Conservation (phyloP, 2,797 vertebrate species). For the Thunnus albacares region DNA sequence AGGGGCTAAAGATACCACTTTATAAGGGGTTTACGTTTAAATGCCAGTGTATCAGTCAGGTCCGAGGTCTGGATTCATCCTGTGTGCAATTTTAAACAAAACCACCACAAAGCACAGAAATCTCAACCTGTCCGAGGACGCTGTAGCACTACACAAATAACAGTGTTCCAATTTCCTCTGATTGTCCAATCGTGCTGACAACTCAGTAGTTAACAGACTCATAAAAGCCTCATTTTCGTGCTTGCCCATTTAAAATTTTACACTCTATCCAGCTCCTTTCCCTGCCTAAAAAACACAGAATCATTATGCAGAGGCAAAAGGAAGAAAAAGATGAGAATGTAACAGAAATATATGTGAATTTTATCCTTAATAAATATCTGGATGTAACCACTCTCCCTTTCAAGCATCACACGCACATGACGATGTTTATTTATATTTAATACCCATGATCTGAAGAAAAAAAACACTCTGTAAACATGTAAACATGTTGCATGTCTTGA, state of each 20-base stretch:
- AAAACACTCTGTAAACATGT: not conserved
- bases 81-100: not conserved
- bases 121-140: not conserved
- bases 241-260: slow-evolving; percentile 15
- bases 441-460: not conserved
- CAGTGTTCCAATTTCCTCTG: slow-evolving; percentile 22
- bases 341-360: not conserved
- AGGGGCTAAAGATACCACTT: not conserved
- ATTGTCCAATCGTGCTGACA: slow-evolving; percentile 23
- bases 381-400: not conserved
- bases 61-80: not conserved
- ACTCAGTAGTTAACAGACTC: slow-evolving; percentile 25
- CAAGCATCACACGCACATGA: not conserved
- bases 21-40: slow-evolving; percentile 9
- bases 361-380: not conserved
- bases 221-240: slow-evolving; percentile 27
- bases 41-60: not conserved
- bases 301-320: not conserved
- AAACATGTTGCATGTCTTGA: not conserved
- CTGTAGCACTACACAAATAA: slow-evolving; percentile 10
- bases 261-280: not conserved
- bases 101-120: not conserved
- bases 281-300: not conserved
- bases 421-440: slow-evolving; percentile 4
- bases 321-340: not conserved